Base-by-base conservation (phyloP, 2,888 invertebrate species). In the Drosophila tripunctata region DNA sequence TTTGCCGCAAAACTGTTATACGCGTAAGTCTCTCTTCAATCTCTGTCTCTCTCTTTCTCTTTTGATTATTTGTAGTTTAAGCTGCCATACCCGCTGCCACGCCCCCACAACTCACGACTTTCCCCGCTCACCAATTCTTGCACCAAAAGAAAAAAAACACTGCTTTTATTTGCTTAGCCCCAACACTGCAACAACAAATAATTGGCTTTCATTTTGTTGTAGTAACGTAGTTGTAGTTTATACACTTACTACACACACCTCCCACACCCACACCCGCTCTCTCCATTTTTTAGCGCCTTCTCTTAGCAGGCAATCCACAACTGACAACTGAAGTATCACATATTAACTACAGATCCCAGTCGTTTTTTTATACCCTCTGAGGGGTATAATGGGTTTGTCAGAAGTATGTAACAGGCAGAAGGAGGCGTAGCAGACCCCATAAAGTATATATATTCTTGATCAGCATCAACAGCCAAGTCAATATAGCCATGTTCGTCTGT, bases 1-100 rank as follows among this genome's bases (percentile, higher is more conserved):
- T 85, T 87, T 87, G 81, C 81, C 81, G 81, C 82, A 78, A 87
- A 78, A 78, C 21, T 81, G 78, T 81, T 76, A 85, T 83, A 86
- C 80, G 90, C 89, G 90, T 89, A 89, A 89, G 89, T 89, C 87
- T 85, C n/a, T n/a, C n/a, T n/a, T n/a, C n/a, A n/a, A n/a, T n/a
- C 72, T 73, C 57, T 61, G 73, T 75, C 72, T 89, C 83, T 80
- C n/a, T n/a, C 71, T 71, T 57, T 66, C 27, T 75, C 74, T 75
- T 70, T 81, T 84, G 66, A 58, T 64, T 60, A 77, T 48, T 79
- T 63, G 73, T 80, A 83, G 87, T 57, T 54, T 80, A 80, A 80
- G 80, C 67, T 43, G 60, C 71, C 52, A 35, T 19, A 21, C 51
- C 54, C 45, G 40, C 30, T n/a, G n/a, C 38, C 67, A 47, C 36